phyloP scores from a whole-genome alignment of 2,888 invertebrate species.

The Clivina fossor region DNA sequence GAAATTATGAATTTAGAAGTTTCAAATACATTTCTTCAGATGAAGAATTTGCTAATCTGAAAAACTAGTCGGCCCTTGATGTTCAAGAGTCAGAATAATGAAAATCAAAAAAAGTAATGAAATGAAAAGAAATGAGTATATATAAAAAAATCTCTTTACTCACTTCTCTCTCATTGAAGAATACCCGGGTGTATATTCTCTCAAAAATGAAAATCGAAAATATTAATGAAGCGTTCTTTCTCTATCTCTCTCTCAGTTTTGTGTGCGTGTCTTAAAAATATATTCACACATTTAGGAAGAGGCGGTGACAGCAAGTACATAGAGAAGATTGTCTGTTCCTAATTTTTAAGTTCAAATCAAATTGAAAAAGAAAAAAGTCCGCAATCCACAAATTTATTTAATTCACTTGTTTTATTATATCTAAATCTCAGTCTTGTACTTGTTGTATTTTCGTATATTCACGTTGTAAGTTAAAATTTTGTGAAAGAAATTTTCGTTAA shows the following conservation, averaged over 20 bases:
- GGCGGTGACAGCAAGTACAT: slow-evolving; percentile 15
- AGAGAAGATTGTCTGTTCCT: slow-evolving; percentile 20
- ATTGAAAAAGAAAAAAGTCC: no score
- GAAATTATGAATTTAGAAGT: slow-evolving; percentile 46
- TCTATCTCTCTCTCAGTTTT: not conserved
- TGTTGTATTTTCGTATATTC: slow-evolving; percentile 11
- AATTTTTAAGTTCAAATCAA: no score
- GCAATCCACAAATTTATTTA: not conserved
- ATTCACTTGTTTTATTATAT: no score
- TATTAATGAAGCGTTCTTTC: no score
- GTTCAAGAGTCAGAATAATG: slow-evolving; percentile 29
- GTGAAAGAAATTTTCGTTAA: no score
- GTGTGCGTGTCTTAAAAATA: no score
- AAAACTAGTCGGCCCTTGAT: slow-evolving; percentile 25
- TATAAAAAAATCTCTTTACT: slow-evolving; percentile 3
- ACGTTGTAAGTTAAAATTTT: no score
- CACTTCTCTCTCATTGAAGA: slow-evolving; percentile 23
- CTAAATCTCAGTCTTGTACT: slow-evolving; percentile 21
- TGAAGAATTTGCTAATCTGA: slow-evolving; percentile 33
- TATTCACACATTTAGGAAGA: slow-evolving; percentile 12
- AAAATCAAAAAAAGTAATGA: no score
- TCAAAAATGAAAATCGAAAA: not conserved
- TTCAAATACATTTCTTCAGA: slow-evolving; percentile 39
- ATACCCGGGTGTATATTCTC: not conserved
- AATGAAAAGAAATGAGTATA: no score